These are phyloP conservation scores for Drosophila austrosaltans DNA, from an alignment of 2,888 invertebrate species.

Conservation along the genomic window DNA sequence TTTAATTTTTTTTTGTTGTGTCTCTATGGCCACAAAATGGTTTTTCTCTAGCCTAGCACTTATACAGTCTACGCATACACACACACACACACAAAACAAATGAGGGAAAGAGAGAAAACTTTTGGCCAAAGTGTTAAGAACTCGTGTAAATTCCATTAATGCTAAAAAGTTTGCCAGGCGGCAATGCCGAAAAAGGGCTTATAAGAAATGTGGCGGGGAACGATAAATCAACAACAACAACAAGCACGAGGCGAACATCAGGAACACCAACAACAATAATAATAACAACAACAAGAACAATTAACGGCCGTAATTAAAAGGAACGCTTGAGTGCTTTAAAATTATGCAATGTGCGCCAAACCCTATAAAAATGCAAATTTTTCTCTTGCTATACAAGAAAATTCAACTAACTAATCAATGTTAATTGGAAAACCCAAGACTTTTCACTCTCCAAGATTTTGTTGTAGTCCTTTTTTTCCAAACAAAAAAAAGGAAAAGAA, in stretches of 20 bases:
- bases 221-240: constrained; percentile 14
- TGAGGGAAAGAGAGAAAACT: constrained; percentile 35
- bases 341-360: constrained; percentile 62
- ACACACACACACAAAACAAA: not conserved
- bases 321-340: constrained; percentile 47
- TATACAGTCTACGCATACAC: constrained; percentile 30
- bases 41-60: constrained; percentile 16
- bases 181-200: constrained; percentile 23
- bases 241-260: constrained; percentile 7
- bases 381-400: constrained; percentile 35
- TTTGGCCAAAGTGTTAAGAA: constrained; percentile 68
- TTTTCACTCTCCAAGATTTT: not conserved
- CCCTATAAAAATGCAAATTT: constrained; percentile 69
- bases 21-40: constrained; percentile 54
- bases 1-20: constrained; percentile 64
- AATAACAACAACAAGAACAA: constrained; percentile 28
- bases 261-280: constrained; percentile 23
- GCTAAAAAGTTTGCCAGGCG: constrained; percentile 39
- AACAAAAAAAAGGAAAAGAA: constrained; percentile 34
- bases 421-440: constrained; percentile 58
- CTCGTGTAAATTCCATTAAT: constrained; percentile 77
- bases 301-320: constrained; percentile 52
- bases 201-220: constrained; percentile 5
- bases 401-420: constrained; percentile 61
- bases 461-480: not conserved